Evolutionary conservation across 2,113 vertebrate species (phyloP).

Genomic region (Melanerpes aurifrons): DNA sequence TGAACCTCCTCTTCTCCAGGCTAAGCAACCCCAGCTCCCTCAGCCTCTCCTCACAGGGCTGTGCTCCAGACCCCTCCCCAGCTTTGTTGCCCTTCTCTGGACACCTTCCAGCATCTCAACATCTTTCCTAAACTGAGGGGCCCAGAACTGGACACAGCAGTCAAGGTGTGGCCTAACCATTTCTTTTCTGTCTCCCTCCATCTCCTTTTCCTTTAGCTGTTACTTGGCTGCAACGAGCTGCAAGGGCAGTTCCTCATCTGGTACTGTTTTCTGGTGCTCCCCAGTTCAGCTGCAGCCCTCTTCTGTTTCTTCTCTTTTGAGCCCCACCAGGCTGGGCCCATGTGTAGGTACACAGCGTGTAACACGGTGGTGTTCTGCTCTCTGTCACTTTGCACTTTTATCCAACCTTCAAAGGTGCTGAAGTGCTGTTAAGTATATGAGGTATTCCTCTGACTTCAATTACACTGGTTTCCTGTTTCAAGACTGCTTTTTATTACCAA

Average conservation of each 20-base stretch:
- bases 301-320: background rate
- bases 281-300: background rate
- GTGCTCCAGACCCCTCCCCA: too few species aligned
- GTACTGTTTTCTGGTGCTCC: background rate
- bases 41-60: too few species aligned
- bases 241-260: background rate
- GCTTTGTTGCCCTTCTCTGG: too few species aligned
- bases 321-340: background rate
- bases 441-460: background rate
- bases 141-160: too few species aligned
- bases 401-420: background rate
- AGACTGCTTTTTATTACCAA: slow-evolving; percentile 16
- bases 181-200: background rate
- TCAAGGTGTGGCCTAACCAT: too few species aligned
- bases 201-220: background rate
- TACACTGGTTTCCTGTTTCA: background rate
- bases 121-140: too few species aligned
- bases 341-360: accelerated
- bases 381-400: slow-evolving; percentile 7
- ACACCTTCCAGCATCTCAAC: too few species aligned
- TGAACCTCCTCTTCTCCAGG: too few species aligned
- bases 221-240: background rate
- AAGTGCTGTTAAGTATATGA: background rate
- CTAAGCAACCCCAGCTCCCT: too few species aligned
- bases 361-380: background rate